phyloP scores from a whole-genome alignment of 2,797 vertebrate species.

The Heliangelus exortis region DNA sequence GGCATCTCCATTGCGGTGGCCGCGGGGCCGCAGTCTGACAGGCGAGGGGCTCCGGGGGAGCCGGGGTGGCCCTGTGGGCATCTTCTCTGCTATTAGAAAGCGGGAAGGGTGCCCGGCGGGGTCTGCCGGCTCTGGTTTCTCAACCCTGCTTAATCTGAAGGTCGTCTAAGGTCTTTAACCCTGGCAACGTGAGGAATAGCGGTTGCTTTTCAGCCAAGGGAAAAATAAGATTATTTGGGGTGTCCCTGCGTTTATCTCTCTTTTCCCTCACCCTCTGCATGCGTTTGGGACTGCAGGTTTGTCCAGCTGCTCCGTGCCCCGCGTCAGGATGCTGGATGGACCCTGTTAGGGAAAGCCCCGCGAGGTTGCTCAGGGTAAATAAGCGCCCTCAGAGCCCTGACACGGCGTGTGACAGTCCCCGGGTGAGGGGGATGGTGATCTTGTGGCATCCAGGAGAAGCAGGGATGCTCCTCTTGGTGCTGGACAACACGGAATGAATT shows the following conservation, averaged over 20 bases:
- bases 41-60: too few relatives aligned
- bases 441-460: background rate
- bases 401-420: background rate
- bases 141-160: background rate
- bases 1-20: background rate
- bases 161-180: background rate
- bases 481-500: too few relatives aligned
- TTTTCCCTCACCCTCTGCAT: background rate
- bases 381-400: background rate
- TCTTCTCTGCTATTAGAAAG: background rate
- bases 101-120: accelerated
- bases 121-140: accelerated
- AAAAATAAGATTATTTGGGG: background rate
- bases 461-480: too few relatives aligned
- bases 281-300: accelerated
- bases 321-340: too few relatives aligned
- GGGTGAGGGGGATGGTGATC: background rate
- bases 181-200: background rate
- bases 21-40: too few relatives aligned
- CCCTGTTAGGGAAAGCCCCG: background rate
- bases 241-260: accelerated
- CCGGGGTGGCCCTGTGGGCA: background rate
- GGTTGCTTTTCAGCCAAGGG: background rate
- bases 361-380: background rate
- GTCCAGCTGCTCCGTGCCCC: background rate